These are phyloP conservation scores for Tetramorium parvispinum DNA, from an alignment of 1,140 invertebrate species.

Conservation along the genomic window DNA sequence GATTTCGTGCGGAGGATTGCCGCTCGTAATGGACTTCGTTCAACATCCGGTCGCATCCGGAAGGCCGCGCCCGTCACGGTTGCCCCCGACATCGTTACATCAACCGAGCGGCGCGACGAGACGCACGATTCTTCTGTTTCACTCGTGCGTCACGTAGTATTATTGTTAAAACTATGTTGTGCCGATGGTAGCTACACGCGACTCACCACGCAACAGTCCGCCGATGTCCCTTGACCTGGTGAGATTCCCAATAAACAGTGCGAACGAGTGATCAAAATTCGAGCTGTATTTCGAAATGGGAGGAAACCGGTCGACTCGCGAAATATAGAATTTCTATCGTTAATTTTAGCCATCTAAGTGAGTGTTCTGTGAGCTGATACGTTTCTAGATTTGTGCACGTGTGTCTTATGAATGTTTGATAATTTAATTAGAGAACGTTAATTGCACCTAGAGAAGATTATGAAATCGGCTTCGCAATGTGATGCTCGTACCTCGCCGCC, in stretches of 20 bases:
- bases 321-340: neutral
- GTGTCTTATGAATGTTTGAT: neutral
- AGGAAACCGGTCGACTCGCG: neutral
- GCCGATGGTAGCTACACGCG: constrained; percentile 21
- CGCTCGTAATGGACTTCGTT: constrained; percentile 68
- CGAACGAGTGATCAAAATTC: neutral
- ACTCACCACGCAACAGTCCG: constrained; percentile 73
- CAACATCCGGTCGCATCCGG: constrained; percentile 81
- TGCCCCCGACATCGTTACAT: constrained; percentile 77
- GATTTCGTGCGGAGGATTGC: constrained; percentile 51
- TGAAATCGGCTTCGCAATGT: neutral
- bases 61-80: constrained; percentile 83
- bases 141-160: constrained; percentile 75
- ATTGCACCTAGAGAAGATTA: neutral
- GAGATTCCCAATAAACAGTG: constrained; percentile 51
- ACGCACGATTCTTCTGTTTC: constrained; percentile 71
- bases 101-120: constrained; percentile 65
- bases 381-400: neutral
- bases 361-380: neutral
- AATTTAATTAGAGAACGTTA: neutral
- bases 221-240: constrained; percentile 72
- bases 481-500: neutral
- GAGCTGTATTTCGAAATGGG: neutral
- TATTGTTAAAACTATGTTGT: constrained; percentile 67
- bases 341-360: neutral